phyloP scores from a whole-genome alignment of 2,113 vertebrate genomes.

The Drymodes brunneopygia region DNA sequence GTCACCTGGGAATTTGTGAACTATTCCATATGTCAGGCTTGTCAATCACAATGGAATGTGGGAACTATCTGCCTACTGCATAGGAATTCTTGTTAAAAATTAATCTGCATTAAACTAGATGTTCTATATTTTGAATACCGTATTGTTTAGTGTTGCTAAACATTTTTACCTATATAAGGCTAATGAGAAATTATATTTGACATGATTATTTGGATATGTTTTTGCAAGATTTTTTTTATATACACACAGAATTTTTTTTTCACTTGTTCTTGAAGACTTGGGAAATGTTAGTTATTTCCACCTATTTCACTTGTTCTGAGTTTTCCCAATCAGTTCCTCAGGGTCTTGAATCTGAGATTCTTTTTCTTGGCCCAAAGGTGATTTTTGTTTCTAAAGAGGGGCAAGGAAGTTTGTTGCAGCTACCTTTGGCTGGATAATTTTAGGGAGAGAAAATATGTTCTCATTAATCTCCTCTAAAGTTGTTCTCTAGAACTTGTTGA shows the following conservation, averaged over 20 bases:
- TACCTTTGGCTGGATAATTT: not conserved
- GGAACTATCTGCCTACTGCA: constrained; percentile 85
- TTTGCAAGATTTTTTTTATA: not conserved
- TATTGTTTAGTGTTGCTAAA: constrained; percentile 81
- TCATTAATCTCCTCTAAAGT: not conserved
- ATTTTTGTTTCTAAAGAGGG: not conserved
- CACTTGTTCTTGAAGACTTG: not conserved
- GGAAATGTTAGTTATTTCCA: constrained; percentile 24
- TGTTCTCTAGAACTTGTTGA: not conserved
- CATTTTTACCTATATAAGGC: constrained; percentile 52
- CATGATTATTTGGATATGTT: constrained; percentile 17
- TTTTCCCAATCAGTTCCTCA: constrained; percentile 21
- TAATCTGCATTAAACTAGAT: constrained; percentile 79
- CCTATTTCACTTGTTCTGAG: not conserved
- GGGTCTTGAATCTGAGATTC: not conserved
- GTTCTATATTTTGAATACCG: constrained; percentile 82
- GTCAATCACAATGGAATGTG: constrained; percentile 97
- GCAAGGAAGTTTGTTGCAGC: not conserved
- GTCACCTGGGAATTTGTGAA: constrained; percentile 99
- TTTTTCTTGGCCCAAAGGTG: not conserved
- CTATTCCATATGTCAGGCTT: constrained; percentile 99
- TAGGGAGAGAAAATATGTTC: not conserved
- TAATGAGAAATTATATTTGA: constrained; percentile 63
- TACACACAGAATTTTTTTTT: not conserved
- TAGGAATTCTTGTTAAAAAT: constrained; percentile 84